These are phyloP conservation scores for Spilosoma lubricipeda DNA, from an alignment of 2,888 invertebrate species.

Conservation along the genomic window DNA sequence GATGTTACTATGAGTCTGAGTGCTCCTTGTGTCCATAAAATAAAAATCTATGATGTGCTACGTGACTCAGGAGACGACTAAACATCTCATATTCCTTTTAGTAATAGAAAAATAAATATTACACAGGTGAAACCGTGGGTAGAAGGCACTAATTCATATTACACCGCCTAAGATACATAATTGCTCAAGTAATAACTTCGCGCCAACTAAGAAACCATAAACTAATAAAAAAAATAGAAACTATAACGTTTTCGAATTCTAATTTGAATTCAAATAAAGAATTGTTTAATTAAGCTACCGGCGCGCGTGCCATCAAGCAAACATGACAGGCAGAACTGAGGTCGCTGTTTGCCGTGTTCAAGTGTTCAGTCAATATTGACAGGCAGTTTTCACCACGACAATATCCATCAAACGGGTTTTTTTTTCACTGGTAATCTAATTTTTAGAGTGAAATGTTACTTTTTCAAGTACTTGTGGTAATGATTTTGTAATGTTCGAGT, in stretches of 20 bases:
- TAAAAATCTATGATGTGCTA: too few relatives aligned
- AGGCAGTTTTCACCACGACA: slow-evolving; percentile 41
- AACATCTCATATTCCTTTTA: not conserved
- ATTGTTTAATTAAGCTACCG: slow-evolving; percentile 53
- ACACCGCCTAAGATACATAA: not conserved
- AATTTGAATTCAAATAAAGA: slow-evolving; percentile 47
- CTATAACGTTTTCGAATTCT: slow-evolving; percentile 39
- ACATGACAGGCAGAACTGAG: slow-evolving; percentile 44
- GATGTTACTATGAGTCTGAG: too few relatives aligned
- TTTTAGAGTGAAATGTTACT: slow-evolving; percentile 38
- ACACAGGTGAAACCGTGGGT: not conserved
- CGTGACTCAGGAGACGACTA: too few relatives aligned
- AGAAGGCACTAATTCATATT: not conserved
- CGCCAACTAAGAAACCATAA: slow-evolving; percentile 15
- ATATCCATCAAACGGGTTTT: slow-evolving; percentile 37
- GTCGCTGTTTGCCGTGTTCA: slow-evolving; percentile 41
- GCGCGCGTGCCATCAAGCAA: slow-evolving; percentile 60
- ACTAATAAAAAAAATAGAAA: slow-evolving; percentile 32
- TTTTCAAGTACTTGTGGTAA: slow-evolving; percentile 21
- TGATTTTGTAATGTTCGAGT: slow-evolving; percentile 2
- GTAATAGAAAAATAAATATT: not conserved
- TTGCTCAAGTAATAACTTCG: slow-evolving; percentile 11
- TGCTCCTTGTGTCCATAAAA: too few relatives aligned
- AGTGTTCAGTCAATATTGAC: slow-evolving; percentile 53
- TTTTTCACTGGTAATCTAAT: slow-evolving; percentile 33